Conservation (phyloP, 2,888 invertebrate species). For the Rhyacophila evoluta region DNA sequence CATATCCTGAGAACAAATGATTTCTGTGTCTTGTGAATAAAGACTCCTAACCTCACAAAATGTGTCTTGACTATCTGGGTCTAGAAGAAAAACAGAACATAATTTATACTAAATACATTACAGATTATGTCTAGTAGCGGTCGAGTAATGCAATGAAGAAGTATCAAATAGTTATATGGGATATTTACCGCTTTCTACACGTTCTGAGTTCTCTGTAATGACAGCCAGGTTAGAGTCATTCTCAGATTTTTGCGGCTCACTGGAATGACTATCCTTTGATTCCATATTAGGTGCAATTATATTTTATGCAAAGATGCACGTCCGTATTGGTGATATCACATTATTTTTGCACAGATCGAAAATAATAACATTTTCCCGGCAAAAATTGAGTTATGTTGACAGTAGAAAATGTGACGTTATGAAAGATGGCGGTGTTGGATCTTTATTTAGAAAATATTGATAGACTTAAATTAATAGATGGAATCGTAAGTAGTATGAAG, state of each 20-base stretch:
- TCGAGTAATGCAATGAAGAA: too few relatives aligned
- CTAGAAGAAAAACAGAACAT: constrained; percentile 29
- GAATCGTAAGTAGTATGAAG: too few relatives aligned
- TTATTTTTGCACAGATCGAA: not conserved
- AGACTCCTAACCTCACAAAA: constrained; percentile 43
- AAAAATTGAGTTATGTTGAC: not conserved
- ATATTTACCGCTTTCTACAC: not conserved
- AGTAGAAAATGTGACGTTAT: constrained; percentile 42
- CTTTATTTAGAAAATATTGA: too few relatives aligned
- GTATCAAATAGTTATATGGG: not conserved
- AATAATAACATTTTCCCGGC: constrained; percentile 6
- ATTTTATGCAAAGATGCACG: not conserved
- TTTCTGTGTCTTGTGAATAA: not conserved
- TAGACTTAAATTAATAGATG: too few relatives aligned
- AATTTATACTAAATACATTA: too few relatives aligned
- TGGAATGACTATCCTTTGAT: not conserved
- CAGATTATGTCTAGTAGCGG: too few relatives aligned
- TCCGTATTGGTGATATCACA: not conserved
- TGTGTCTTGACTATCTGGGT: constrained; percentile 40
- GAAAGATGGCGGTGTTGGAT: constrained; percentile 43
- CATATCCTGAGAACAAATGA: not conserved
- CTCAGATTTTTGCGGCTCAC: not conserved
- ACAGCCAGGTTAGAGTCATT: not conserved
- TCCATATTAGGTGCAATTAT: not conserved
- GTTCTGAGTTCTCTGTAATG: not conserved